Evolutionary conservation across 2,113 vertebrate genomes (phyloP).

Genomic region (Hylia prasina): DNA sequence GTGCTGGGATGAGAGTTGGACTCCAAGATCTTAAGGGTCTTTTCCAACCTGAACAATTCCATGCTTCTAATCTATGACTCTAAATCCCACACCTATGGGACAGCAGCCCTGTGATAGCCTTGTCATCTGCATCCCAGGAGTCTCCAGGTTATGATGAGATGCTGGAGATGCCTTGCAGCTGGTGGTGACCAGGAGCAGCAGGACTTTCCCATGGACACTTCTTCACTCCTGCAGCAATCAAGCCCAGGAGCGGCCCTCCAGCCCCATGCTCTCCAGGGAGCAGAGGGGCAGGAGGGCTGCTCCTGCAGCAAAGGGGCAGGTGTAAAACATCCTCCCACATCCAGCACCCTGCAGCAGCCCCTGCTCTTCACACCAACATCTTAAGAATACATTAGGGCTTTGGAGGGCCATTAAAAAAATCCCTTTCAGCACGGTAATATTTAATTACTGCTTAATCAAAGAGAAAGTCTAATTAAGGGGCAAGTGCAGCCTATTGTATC

Average conservation of each 20-base stretch:
- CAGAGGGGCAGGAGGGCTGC: neutral
- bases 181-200: neutral
- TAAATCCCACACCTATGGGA: neutral
- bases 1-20: neutral
- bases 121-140: neutral
- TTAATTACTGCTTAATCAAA: conserved; percentile 68
- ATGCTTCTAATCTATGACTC: neutral
- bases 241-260: neutral
- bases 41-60: neutral
- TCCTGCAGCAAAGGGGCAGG: neutral
- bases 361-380: neutral
- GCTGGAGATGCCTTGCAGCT: neutral
- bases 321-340: neutral
- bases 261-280: neutral
- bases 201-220: neutral
- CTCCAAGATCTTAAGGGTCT: neutral
- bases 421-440: conserved; percentile 33
- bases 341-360: neutral
- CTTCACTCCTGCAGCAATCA: neutral
- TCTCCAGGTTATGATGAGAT: neutral
- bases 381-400: neutral
- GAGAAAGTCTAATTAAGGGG: conserved; percentile 62
- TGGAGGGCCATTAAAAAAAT: neutral
- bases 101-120: neutral
- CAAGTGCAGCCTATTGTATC: conserved; percentile 53